Percentiles rank a stretch among this genome's conserved stretches.
Conservation (phyloP, 1,140 invertebrate genomes). For the Drosophila trapezifrons region DNA sequence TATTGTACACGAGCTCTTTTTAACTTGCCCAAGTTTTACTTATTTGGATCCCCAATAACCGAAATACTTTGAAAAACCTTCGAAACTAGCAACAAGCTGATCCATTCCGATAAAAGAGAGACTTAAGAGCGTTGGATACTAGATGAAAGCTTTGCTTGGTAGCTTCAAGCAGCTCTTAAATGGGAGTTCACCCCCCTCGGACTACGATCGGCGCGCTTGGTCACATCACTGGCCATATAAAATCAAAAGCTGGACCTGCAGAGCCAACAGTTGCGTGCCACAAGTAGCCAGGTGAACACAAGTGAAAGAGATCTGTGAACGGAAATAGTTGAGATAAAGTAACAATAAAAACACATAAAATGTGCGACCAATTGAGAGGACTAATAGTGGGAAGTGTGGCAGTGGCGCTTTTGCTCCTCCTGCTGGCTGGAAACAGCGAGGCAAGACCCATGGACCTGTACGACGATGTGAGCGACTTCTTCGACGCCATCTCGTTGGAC, state of each 20-base stretch:
- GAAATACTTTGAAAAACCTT: background rate
- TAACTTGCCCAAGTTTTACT: background rate
- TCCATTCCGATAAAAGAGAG: conserved; percentile 4
- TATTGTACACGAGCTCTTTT: too few species aligned
- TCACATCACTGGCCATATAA: conserved; percentile 66
- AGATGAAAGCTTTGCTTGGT: conserved; percentile 7
- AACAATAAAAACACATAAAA: conserved; percentile 15
- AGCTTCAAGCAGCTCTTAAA: conserved; percentile 7
- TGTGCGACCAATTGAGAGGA: conserved; percentile 48
- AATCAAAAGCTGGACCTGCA: conserved; percentile 58
- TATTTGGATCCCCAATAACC: background rate
- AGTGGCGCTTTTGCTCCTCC: conserved; percentile 33
- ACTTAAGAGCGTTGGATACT: conserved; percentile 15
- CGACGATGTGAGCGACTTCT: conserved; percentile 80
- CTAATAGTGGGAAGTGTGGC: conserved; percentile 14
- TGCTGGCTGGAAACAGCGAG: conserved; percentile 27
- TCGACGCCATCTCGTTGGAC: conserved; percentile 78
- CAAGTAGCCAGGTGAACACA: conserved; percentile 56
- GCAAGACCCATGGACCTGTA: conserved; percentile 79
- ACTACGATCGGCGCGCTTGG: conserved; percentile 27
- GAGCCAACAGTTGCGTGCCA: conserved; percentile 63
- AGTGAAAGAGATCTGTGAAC: conserved; percentile 23
- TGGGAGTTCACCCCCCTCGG: conserved; percentile 15
- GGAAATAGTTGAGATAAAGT: conserved; percentile 2
- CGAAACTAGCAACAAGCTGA: background rate